Base-by-base conservation (phyloP, 2,113 vertebrate species). In the Lagopus leucura region DNA sequence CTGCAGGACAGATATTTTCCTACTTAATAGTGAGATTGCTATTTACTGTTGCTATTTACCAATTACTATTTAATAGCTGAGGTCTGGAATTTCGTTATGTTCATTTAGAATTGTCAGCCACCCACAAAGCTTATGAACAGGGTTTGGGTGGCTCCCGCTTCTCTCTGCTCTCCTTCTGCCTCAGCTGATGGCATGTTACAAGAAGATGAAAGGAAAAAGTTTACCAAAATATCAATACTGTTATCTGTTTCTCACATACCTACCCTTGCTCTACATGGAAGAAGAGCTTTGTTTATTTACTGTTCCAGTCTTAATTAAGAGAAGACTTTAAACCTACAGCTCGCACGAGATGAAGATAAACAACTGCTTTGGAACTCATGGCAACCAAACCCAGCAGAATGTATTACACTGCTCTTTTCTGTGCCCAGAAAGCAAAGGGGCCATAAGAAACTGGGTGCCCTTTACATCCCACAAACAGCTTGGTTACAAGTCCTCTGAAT, bases 191-290 rank as follows among this genome's bases (percentile, higher is more conserved):
- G 71, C 11, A 71, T 20, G 66, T 58, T 87, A 3, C 28, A 12
- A 78, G 64, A 50, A 58, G 91, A 95, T 77, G 75, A 93, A 96
- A 94, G 84, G 48, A 6, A 88, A 75, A 27, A 30, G 52, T 8
- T 54, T 54, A 9, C n/a, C 10, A 58, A 88, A 85, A 40, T 14
- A 73, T 66, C 90, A 93, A 78, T 84, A 72, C 5, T 70, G 40
- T 89, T 95, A 95, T 93, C 92, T 91, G 5, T 58, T 50, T 55
- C 89, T 80, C 84, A 52, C 87, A 90, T 84, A 61, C 81, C 81
- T 78, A 50, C n/a, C 1, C 0, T 10, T 76, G 90, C 73, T 73
- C 78, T 77, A 34, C 83, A 58, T 24, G 86, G 85, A 45, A 88
- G 61, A 71, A 17, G 78, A 17, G 9, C 30, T 93, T 27, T 87